phyloP scores from a whole-genome alignment of 1,140 invertebrate genomes.

The Eufriesea mexicana region DNA sequence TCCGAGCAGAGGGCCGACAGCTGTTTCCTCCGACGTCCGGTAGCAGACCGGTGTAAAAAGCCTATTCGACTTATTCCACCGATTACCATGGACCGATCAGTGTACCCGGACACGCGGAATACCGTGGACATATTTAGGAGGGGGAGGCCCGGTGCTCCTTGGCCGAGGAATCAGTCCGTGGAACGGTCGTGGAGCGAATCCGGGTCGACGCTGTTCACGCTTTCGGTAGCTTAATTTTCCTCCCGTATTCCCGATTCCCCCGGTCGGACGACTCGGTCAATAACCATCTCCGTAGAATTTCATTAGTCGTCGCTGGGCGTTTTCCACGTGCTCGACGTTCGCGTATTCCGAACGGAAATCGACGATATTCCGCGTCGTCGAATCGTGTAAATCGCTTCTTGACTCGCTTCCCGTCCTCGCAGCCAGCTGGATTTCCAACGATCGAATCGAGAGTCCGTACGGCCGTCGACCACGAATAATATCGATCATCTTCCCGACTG shows the following conservation, averaged over 20 bases:
- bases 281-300: slow-evolving; percentile 55
- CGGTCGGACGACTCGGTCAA: slow-evolving; percentile 37
- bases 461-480: background rate
- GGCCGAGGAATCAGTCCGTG: background rate
- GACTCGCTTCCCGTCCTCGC: background rate
- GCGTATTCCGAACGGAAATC: slow-evolving; percentile 43
- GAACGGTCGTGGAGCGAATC: background rate
- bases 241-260: background rate
- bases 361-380: slow-evolving; percentile 37
- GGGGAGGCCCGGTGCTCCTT: background rate
- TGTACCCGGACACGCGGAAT: background rate
- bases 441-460: slow-evolving; percentile 1
- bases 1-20: background rate
- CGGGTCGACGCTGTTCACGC: background rate
- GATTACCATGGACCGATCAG: background rate
- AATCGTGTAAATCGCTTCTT: slow-evolving; percentile 48
- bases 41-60: background rate
- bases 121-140: too few relatives aligned
- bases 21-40: background rate
- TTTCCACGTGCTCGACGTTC: slow-evolving; percentile 30
- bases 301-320: slow-evolving; percentile 43
- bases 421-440: slow-evolving; percentile 1
- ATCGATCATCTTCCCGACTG: background rate
- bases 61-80: background rate
- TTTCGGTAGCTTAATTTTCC: background rate